Base-by-base conservation (phyloP, 2,113 vertebrate species). In the Ammodytes dubius region DNA sequence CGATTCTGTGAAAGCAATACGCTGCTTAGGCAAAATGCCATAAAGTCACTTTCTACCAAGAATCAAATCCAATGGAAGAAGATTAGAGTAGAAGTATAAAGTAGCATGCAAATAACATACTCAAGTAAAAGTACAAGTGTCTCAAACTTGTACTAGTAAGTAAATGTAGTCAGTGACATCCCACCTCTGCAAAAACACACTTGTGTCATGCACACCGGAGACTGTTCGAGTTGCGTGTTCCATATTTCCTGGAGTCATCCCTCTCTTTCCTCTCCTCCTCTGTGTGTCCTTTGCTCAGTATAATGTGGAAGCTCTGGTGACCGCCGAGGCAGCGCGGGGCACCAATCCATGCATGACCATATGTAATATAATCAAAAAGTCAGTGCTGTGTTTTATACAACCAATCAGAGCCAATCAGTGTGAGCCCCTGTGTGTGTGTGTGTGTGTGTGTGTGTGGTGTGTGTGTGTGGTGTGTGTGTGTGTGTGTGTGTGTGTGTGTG, bases 291-390 rank as follows among this genome's bases (percentile, higher is more conserved):
- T 84, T 27, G 27, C 27, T 86, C 59, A 69, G 76, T 81, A 27
- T 27, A 83, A 89, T 85, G 84, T 79, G 49, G 67, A 27, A 68
- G 56, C 65, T 70, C 76, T 79, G 76, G 76, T 56, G 74, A 71
- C 56, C 17, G 56, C 76, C 85, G 60, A 73, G 87, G 91, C 87
- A 79, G 89, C 76, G 70, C 70, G 74, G 83, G 88, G 88, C 88
- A 70, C 40, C 90, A 86, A 70, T 81, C 90, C 83, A 82, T 88
- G 86, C 90, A 73, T 90, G 88, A 91, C 90, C 69, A 85, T 81
- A 87, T 89, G 93, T 91, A 94, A 94, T 90, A 91, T 92, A 95
- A 95, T 95, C 94, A 95, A 93, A 94, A 94, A 94, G 91, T 93
- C 90, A 92, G 91, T 13, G 78, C 88, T 93, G 89, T 93, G 87